Conservation (phyloP, 2,797 vertebrate species). For the Diceros bicornis region DNA sequence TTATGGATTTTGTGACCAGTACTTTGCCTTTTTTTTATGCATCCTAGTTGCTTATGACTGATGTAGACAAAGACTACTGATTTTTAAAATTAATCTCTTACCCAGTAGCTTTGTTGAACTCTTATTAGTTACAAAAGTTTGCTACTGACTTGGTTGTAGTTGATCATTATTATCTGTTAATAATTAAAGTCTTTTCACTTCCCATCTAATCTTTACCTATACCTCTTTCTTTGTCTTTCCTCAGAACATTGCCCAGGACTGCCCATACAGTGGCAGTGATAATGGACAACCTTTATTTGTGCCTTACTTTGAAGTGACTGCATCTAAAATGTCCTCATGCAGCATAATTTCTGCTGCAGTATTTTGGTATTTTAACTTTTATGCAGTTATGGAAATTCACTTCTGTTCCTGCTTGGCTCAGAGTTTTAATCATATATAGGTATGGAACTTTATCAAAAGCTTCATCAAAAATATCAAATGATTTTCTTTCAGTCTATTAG, state of each 20-base stretch:
- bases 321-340: background rate
- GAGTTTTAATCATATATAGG: background rate
- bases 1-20: background rate
- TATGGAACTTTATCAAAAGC: background rate
- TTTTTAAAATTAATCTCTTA: background rate
- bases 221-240: background rate
- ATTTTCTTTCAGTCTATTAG: background rate
- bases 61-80: background rate
- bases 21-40: background rate
- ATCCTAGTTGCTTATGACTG: background rate
- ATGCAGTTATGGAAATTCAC: background rate
- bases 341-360: background rate
- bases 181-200: no score
- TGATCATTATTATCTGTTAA: background rate
- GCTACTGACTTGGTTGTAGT: background rate
- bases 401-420: background rate
- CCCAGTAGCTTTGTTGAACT: background rate
- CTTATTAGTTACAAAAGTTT: background rate
- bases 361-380: background rate
- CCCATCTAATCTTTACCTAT: background rate
- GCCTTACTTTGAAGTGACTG: background rate
- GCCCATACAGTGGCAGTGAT: background rate
- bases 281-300: rapidly evolving
- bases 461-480: background rate
- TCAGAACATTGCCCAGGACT: no score